A percentile compares a stretch with the other conserved stretches of the same genome.
phyloP scores from a whole-genome alignment of 2,888 invertebrate species.

The Sphaerophoria taeniata region DNA sequence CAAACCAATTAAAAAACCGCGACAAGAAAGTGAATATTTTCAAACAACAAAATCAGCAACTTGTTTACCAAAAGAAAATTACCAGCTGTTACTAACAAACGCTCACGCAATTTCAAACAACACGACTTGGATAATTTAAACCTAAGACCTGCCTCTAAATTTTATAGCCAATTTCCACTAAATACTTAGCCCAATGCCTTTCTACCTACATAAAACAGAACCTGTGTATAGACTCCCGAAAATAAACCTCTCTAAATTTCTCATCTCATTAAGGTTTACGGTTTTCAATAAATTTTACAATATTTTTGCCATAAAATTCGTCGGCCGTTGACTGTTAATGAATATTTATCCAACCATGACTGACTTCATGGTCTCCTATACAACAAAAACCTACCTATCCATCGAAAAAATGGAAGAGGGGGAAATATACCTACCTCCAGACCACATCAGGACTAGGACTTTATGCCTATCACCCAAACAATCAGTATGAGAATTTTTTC shows the following conservation, averaged over 20 bases:
- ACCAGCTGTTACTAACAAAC: conserved; percentile 25
- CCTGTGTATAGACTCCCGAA: background rate
- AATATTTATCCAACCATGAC: conserved; percentile 47
- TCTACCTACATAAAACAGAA: background rate
- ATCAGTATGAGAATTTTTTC: conserved; percentile 12
- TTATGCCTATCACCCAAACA: conserved; percentile 13
- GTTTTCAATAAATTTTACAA: conserved; percentile 59
- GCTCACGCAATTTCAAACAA: conserved; percentile 12
- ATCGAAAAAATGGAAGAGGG: background rate
- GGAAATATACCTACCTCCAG: background rate
- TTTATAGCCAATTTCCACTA: conserved; percentile 46
- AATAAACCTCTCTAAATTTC: conserved; percentile 42
- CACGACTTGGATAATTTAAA: conserved; percentile 48
- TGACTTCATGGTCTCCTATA: conserved; percentile 5
- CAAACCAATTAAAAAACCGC: no score
- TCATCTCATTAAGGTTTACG: conserved; percentile 61
- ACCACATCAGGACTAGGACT: no score
- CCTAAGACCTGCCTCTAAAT: conserved; percentile 28
- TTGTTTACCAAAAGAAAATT: conserved; percentile 9
- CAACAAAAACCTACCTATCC: background rate
- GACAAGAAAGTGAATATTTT: no score
- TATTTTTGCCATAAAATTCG: conserved; percentile 43
- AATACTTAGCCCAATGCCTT: conserved; percentile 10
- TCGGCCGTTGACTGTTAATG: conserved; percentile 28
- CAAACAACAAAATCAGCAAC: background rate